Base-by-base conservation (phyloP, 2,888 invertebrate species). In the Yponomeuta evonymella region DNA sequence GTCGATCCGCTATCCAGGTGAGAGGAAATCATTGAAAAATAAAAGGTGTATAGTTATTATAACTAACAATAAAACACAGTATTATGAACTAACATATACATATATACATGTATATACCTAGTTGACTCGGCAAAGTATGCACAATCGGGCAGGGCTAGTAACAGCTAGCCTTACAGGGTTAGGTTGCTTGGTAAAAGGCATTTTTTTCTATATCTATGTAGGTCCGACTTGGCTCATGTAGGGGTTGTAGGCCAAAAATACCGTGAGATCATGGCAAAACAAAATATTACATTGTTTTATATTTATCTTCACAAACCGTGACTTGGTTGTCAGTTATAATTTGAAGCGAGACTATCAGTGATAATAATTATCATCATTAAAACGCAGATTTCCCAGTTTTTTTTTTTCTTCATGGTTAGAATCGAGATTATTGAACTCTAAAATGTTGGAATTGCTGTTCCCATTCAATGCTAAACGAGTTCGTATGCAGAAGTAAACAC, bases 1-100 rank as follows among this genome's bases (percentile, higher is more conserved):
- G 95, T 99, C 70, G 98, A 99, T 90, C 97, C 98, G 2, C 93
- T 98, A 3, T 96, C 97, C 76, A 96, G 97, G 95, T 97, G 89
- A 86, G 89, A 77, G 43, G 43, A 43, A 8, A 43, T 43, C 6
- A 33, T 33, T 33, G 33, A 2, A 33, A 33, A 33, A 33, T 33
- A 33, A 33, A 33, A 33, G 33, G 33, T 36, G 36, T 36, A 36
- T 36, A 36, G 36, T 36, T 36, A 36, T 36, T 36, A 36, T 36
- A 36, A 36, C 23, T 23, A 36, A 36, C 2, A 2, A 36, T 5
- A 2, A 5, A 4, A 36, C 36, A 5, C 2, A 36, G 36, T 36
- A 36, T 36, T 4, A 36, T 36, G 36, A 36, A 36, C 36, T 36
- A 2, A 5, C 36, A 23, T 23, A 23, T 23, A 23, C 23, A 23